A percentile compares a stretch with the other conserved stretches of the same genome.
These are phyloP conservation scores for Vireo altiloquus DNA, from an alignment of 2,113 vertebrate genomes.

Conservation along the genomic window DNA sequence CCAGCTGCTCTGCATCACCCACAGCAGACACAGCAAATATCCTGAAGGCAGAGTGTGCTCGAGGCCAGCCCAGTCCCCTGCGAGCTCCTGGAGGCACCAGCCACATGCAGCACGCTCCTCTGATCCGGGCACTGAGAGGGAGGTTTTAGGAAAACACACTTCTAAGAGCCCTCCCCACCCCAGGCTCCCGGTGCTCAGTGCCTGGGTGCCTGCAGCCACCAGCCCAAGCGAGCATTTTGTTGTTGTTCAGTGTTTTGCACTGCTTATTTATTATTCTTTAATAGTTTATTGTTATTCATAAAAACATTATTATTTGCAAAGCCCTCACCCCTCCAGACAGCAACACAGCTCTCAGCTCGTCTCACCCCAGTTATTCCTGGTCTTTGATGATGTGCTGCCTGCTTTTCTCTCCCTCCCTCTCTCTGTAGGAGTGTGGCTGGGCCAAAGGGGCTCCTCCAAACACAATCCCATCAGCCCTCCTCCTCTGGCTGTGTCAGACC, in stretches of 20 bases:
- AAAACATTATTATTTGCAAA: neutral
- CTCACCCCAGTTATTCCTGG: neutral
- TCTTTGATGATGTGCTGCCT: neutral
- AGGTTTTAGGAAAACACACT: neutral
- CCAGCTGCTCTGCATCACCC: too few species aligned
- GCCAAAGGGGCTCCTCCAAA: neutral
- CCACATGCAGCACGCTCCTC: neutral
- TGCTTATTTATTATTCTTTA: neutral
- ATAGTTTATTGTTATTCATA: neutral
- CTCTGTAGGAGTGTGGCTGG: neutral
- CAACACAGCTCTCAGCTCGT: neutral
- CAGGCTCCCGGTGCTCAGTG: neutral
- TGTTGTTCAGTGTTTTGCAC: neutral
- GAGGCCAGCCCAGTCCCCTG: too few species aligned
- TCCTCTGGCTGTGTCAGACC: accelerated
- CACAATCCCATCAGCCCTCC: neutral
- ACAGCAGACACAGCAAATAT: too few species aligned
- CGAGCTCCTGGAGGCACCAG: neutral
- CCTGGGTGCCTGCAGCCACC: neutral
- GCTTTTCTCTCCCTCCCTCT: neutral
- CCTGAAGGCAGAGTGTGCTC: too few species aligned
- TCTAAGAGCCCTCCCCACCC: neutral
- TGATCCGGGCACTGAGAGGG: neutral
- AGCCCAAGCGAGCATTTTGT: neutral
- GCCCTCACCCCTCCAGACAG: neutral